phyloP scores from a whole-genome alignment of 2,888 invertebrate genomes.

The Cabera pusaria region DNA sequence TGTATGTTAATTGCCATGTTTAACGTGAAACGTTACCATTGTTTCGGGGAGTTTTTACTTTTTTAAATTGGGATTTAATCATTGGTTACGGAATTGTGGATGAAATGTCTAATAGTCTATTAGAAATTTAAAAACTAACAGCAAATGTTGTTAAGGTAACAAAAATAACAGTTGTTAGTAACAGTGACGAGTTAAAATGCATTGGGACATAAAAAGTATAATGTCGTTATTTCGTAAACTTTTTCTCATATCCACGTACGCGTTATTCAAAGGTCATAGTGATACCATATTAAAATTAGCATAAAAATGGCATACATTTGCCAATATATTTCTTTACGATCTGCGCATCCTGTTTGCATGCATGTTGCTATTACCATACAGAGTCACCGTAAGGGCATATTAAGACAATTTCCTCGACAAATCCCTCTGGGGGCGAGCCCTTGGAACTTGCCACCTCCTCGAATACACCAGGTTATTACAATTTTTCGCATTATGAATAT shows the following conservation, averaged over 20 bases:
- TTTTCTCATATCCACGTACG: too few species aligned
- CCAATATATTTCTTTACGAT: constrained; percentile 13
- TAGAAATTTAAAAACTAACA: too few species aligned
- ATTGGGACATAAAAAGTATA: too few species aligned
- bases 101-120: too few species aligned
- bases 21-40: constrained; percentile 59
- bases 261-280: not conserved
- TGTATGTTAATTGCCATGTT: constrained; percentile 71
- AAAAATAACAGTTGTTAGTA: too few species aligned
- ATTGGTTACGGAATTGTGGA: constrained; percentile 35
- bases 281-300: constrained; percentile 1
- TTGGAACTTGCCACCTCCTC: constrained; percentile 63
- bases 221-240: too few species aligned
- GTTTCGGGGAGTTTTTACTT: constrained; percentile 51
- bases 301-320: constrained; percentile 5
- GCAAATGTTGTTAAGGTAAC: too few species aligned
- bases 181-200: too few species aligned
- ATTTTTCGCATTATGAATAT: constrained; percentile 84
- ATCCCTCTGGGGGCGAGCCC: constrained; percentile 62
- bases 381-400: constrained; percentile 52
- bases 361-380: not conserved
- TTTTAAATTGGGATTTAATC: constrained; percentile 57
- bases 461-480: constrained; percentile 79
- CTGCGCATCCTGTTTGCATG: constrained; percentile 12
- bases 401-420: constrained; percentile 77